Evolutionary conservation across 2,888 invertebrate species (phyloP).

Genomic region (Kuschelorhynchus macadamiae): DNA sequence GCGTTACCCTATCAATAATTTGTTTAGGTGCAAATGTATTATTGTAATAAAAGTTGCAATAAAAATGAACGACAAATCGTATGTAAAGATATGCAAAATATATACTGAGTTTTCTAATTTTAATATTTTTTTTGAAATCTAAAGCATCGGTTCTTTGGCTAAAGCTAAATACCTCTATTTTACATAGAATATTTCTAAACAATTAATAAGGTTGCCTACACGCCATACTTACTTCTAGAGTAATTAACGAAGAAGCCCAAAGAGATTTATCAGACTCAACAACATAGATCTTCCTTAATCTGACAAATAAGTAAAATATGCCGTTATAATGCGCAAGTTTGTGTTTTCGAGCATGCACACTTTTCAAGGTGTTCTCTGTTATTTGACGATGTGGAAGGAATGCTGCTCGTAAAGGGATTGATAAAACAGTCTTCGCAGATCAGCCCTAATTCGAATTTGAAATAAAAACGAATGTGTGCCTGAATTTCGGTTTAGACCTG

Average conservation of each 20-base stretch:
- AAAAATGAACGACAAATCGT: no score
- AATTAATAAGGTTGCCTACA: no score
- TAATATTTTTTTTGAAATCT: no score
- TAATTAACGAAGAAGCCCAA: not conserved
- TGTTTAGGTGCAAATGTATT: no score
- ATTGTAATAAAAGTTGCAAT: no score
- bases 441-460: slow-evolving; percentile 16
- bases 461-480: slow-evolving; percentile 14
- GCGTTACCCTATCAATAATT: no score
- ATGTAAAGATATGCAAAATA: no score
- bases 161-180: no score
- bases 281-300: not conserved
- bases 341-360: slow-evolving; percentile 8
- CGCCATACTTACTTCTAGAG: not conserved
- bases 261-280: not conserved
- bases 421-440: slow-evolving; percentile 11
- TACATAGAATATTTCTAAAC: no score
- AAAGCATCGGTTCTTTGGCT: no score
- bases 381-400: slow-evolving; percentile 14
- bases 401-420: slow-evolving; percentile 8
- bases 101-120: no score
- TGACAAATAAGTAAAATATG: slow-evolving; percentile 6
- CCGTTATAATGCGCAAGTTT: slow-evolving; percentile 1
- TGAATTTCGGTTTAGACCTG: slow-evolving; percentile 12
- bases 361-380: slow-evolving; percentile 15